Conservation (phyloP, 2,113 vertebrate genomes). For the Suncus etruscus region DNA sequence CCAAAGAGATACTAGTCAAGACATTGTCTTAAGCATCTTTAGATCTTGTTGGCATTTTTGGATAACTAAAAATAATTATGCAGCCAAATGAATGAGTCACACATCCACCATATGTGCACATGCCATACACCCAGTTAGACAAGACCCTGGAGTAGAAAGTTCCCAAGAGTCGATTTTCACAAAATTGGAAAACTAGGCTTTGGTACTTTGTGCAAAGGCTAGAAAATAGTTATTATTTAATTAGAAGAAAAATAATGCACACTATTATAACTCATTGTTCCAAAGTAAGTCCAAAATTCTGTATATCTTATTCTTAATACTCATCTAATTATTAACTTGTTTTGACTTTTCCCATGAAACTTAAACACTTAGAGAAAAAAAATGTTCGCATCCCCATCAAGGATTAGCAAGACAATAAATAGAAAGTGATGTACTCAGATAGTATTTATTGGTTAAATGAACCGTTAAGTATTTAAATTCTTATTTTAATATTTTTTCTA, state of each 20-base stretch:
- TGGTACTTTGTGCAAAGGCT: neutral
- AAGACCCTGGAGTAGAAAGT: neutral
- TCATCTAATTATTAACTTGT: neutral
- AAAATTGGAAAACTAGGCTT: neutral
- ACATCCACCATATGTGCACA: rapidly evolving
- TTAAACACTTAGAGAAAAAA: neutral
- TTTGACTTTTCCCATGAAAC: neutral
- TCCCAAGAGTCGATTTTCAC: neutral
- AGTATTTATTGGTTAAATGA: constrained; percentile 5
- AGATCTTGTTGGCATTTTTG: neutral
- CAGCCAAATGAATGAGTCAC: neutral
- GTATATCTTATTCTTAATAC: neutral
- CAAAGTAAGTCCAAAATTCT: constrained; percentile 23
- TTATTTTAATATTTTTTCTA: neutral
- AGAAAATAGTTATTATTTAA: constrained; percentile 5
- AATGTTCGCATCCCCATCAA: neutral
- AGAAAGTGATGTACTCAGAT: neutral
- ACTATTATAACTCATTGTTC: constrained; percentile 17
- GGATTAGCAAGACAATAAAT: neutral
- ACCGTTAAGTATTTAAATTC: neutral
- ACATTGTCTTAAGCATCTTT: neutral
- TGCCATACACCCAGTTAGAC: rapidly evolving
- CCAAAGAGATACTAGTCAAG: neutral
- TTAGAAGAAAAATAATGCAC: neutral
- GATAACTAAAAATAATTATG: neutral